phyloP scores from a whole-genome alignment of 1,140 invertebrate species.

The Drosophila punjabiensis region DNA sequence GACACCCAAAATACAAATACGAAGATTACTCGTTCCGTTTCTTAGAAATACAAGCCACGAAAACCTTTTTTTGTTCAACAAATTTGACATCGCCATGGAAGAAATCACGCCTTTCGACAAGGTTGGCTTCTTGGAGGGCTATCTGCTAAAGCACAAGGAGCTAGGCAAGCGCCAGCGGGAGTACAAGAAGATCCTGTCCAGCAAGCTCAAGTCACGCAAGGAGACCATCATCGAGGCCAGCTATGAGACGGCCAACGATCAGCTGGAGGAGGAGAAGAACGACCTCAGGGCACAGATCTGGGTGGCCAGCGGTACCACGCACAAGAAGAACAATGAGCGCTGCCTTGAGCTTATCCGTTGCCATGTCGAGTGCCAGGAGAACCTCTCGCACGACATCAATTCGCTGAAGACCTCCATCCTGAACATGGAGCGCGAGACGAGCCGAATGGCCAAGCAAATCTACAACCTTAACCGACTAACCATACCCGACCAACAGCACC shows the following conservation, averaged over 20 bases:
- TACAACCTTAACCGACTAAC: slow-evolving; percentile 67
- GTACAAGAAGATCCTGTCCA: slow-evolving; percentile 76
- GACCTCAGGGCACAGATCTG: slow-evolving; percentile 79
- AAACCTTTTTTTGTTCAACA: not conserved
- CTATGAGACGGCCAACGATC: slow-evolving; percentile 77
- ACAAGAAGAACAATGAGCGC: slow-evolving; percentile 48
- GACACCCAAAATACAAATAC: not conserved
- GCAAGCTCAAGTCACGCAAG: slow-evolving; percentile 70
- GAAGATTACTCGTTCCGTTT: not conserved
- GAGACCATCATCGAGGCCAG: slow-evolving; percentile 78
- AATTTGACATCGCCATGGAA: slow-evolving; percentile 42
- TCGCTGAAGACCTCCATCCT: slow-evolving; percentile 63
- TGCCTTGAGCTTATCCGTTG: slow-evolving; percentile 60
- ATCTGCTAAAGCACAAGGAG: slow-evolving; percentile 73
- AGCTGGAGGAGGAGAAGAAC: slow-evolving; percentile 70
- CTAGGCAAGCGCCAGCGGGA: slow-evolving; percentile 75
- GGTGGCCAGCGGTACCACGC: slow-evolving; percentile 72
- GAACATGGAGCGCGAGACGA: slow-evolving; percentile 71
- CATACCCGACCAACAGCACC: slow-evolving; percentile 70
- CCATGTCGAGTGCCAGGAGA: slow-evolving; percentile 77
- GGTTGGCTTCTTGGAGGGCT: slow-evolving; percentile 63
- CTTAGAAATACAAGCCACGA: not conserved
- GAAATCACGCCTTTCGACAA: slow-evolving; percentile 56
- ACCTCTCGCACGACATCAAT: slow-evolving; percentile 60
- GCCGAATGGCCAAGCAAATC: slow-evolving; percentile 68